Percentiles rank a stretch among this genome's conserved stretches.
Conservation (phyloP, 2,797 vertebrate genomes). For the Danio albolineatus region DNA sequence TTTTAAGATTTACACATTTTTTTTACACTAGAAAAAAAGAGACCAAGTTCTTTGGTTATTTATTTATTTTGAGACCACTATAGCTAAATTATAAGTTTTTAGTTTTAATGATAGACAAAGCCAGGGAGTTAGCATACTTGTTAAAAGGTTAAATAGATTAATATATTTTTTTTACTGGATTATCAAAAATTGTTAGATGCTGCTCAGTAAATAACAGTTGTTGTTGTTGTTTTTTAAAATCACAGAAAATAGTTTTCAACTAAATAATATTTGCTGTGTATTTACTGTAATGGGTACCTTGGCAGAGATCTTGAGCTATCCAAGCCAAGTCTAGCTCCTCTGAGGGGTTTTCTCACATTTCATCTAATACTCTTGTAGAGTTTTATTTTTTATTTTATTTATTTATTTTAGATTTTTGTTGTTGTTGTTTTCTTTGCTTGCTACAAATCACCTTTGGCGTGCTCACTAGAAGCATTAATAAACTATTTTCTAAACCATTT, state of each 20-base stretch:
- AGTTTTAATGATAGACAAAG: no score
- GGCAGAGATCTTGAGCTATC: not conserved
- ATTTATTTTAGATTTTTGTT: no score
- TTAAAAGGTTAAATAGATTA: no score
- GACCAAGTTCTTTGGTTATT: no score
- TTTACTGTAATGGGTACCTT: not conserved
- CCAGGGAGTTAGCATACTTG: no score
- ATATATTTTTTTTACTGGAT: no score
- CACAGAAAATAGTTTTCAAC: not conserved
- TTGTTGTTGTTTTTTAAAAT: not conserved
- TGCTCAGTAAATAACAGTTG: no score
- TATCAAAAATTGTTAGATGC: no score
- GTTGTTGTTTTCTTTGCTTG: not conserved
- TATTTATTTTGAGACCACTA: no score
- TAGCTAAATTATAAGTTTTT: no score
- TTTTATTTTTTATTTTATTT: not conserved
- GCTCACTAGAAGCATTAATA: not conserved
- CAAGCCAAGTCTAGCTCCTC: not conserved
- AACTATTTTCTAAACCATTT: not conserved
- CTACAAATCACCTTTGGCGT: not conserved
- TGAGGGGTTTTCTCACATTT: not conserved
- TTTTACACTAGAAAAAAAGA: no score
- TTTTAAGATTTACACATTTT: no score
- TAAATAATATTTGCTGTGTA: not conserved
- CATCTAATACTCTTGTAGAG: not conserved